Base-by-base conservation (phyloP, 1,140 invertebrate genomes). In the Coenobita brevimanus region DNA sequence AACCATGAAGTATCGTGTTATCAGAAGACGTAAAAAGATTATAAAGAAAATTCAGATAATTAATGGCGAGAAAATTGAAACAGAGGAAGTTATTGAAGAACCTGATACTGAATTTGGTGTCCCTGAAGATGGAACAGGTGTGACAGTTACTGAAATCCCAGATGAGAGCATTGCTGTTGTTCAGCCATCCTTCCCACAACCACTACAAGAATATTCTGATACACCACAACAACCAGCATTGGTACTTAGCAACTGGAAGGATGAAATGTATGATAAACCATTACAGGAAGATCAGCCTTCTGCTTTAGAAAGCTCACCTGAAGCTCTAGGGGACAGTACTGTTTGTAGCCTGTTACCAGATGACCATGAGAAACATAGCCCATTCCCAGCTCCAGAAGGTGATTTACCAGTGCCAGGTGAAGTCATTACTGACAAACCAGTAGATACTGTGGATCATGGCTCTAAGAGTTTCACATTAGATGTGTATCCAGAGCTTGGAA, bases 91-190 rank as follows among this genome's bases (percentile, higher is more conserved):
- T 84, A 33, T 89, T n/a, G 88, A 89, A 36, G 88, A 83, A 87
- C 81, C 89, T 80, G 81, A 88, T 21, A 91, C 89, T 88, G 94
- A 94, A 2, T 73, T 93, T n/a, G 92, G 92, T 38, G 94, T 94
- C 76, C 94, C 94, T 84, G 92, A 95, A 62, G 93, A 92, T n/a
- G 94, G 95, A 90, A 95, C 95, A 4, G 94, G 94, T 43, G 94
- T 95, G 75, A 94, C 95, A 89, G 92, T 93, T 86, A 89, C 94
- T 41, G 92, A 93, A 91, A 92, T 92, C 3, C 93, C 91, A 89
- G 91, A 92, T 36, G 33, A 57, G 30, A 27, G 57, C 21, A 4
- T 1, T n/a, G n/a, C 41, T 38, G 6, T 8, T 67, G 17, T 43
- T 41, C 60, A 60, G 3, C 15, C 10, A 27, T 30, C 73, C 8